phyloP scores from a whole-genome alignment of 1,140 invertebrate species.

The Bombus huntii region DNA sequence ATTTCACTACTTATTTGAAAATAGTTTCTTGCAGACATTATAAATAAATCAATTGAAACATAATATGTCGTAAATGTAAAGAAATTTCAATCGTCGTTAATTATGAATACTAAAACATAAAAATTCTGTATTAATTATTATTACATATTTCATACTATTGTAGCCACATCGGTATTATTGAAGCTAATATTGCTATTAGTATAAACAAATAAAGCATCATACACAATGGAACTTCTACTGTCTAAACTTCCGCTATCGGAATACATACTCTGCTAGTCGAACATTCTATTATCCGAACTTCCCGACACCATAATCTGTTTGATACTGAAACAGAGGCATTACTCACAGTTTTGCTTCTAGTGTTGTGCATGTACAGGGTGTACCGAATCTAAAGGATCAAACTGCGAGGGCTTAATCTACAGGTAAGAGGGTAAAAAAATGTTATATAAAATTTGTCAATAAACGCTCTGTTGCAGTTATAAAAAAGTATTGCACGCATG shows the following conservation, averaged over 20 bases:
- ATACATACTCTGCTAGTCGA: background rate
- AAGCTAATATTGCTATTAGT: background rate
- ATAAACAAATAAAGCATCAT: background rate
- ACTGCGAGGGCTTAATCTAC: too few species aligned
- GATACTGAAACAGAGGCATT: background rate
- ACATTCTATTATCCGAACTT: background rate
- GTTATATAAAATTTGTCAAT: too few species aligned
- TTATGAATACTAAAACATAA: background rate
- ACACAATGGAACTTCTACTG: background rate
- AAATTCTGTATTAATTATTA: background rate
- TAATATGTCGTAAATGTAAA: too few species aligned
- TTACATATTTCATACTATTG: background rate
- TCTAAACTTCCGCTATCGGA: background rate
- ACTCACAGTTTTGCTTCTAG: background rate
- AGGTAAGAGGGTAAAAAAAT: too few species aligned
- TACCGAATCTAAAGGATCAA: background rate
- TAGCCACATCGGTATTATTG: background rate
- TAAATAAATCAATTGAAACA: too few species aligned
- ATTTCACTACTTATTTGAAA: too few species aligned
- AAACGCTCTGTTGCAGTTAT: too few species aligned
- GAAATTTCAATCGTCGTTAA: background rate
- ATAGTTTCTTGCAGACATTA: too few species aligned
- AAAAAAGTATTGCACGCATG: too few species aligned
- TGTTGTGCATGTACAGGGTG: too few species aligned
- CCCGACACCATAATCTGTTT: background rate